Evolutionary conservation across 2,113 vertebrate species (phyloP), one percentile per base, ranked within the genome.

Genomic region (Grus americana): DNA sequence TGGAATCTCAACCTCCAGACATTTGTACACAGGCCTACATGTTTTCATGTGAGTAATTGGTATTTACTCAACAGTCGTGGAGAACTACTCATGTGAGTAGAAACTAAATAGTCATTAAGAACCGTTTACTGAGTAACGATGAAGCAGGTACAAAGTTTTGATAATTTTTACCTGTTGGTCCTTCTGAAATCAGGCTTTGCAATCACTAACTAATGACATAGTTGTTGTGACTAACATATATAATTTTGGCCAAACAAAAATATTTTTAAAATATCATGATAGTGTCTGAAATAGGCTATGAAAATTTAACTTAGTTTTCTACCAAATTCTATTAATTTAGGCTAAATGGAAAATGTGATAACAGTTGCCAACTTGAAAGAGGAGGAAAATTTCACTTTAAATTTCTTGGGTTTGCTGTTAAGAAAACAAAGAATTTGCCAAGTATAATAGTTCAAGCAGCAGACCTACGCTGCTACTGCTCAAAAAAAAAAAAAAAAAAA

Each of bases 351-450:
- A 96, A 93, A 81, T 61, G 16, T 52, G 32, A 61, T 55, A 91
- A 92, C 18, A 46, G 27, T 90, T 95, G 40, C 50, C 68, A 92
- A 67, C 11, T 57, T 42, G 46, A 76, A 89, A 86, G 76, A 94
- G 32, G 38, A 95, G 23, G 62, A 90, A 95, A 91, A 86, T 76
- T 88, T 96, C 36, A 79, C 23, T 93, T 91, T 59, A 75, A 79
- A 92, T 96, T 93, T 79, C 66, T 91, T 55, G 16, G 10, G 12
- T 63, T 93, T 95, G 42, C 65, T 92, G 9, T 83, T 96, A 91
- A 94, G 44, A 91, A 96, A 96, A 92, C 57, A 92, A 86, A 79
- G 66, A 79, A 89, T 90, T 95, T 97, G 23, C 63, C 61, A 95
- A 61, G 65, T 94, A 49, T 94, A 79, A 73, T 91, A 89, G 44